Base-by-base conservation (phyloP, 2,113 vertebrate genomes). In the Gadus macrocephalus region DNA sequence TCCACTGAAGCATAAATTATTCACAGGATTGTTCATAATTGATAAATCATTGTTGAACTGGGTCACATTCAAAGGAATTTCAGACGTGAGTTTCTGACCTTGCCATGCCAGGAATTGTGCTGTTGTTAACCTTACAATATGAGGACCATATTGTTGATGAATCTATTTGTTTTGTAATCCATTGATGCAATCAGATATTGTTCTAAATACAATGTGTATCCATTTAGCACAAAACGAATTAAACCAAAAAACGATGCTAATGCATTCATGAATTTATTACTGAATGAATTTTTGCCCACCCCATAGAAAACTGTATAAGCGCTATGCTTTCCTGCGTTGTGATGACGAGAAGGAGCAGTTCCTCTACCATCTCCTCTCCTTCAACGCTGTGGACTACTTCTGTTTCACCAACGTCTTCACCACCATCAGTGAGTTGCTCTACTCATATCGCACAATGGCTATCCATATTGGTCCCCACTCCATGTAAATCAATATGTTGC, bases 371-470 rank as follows among this genome's bases (percentile, higher is more conserved):
- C 94, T 99, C 53, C 91, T 99, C 56, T 99, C 97, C 78, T 99
- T 99, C 86, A 98, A 96, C 42, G 96, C 97, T 1, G 97, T 99
- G 14, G 97, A 99, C 90, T 99, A 99, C 90, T 99, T 98, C 75
- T 99, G 97, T 79, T 99, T 99, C 81, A 99, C 97, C 83, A 99
- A 98, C 67, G 97, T 98, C 89, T 99, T 99, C 86, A 98, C 96
- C 68, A 98, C 97, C 38, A 94, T 98, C 90, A 88, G 97, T 98
- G 91, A 97, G 97, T 93, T 16, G 12, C 3, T 55, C 53, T 55
- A 12, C 31, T 35, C 31, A 14, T 14, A 49, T 14, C 11, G 42
- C 42, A 49, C 42, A 14, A 9, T 49, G 42, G 9, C 42, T 49
- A 9, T 49, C 42, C 42, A 49, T 49, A 14, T 49, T 49, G 8